Evolutionary conservation across 2,113 vertebrate species (phyloP).

Genomic region (Chelonoidis abingdonii): DNA sequence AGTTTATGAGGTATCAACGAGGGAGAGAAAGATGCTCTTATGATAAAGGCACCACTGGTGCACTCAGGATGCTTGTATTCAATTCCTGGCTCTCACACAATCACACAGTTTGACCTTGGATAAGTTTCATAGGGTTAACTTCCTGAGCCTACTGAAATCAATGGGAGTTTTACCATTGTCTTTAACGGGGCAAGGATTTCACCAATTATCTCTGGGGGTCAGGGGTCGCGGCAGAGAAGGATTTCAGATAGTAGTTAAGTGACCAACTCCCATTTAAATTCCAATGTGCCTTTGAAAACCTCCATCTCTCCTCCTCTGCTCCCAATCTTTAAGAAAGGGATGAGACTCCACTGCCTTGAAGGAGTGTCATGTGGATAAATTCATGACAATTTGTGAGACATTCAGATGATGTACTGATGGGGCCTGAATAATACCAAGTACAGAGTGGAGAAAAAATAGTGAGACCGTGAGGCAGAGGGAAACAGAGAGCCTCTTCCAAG

Average conservation of each 20-base stretch:
- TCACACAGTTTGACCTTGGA: not conserved
- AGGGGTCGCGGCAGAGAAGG: too few relatives aligned
- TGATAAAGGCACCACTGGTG: not conserved
- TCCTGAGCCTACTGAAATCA: not conserved
- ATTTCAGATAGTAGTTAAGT: not conserved
- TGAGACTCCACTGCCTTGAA: too few relatives aligned
- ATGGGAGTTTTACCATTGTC: too few relatives aligned
- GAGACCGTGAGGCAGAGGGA: not conserved
- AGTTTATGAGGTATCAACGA: not conserved
- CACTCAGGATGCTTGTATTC: not conserved
- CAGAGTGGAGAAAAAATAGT: not conserved
- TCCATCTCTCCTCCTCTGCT: not conserved
- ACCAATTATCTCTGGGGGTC: not conserved
- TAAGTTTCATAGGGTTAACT: not conserved
- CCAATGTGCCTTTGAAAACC: not conserved
- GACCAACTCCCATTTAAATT: not conserved
- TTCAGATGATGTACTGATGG: too few relatives aligned
- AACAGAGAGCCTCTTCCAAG: accelerated
- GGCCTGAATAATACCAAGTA: not conserved
- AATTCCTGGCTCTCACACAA: not conserved
- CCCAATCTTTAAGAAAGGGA: too few relatives aligned
- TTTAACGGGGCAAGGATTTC: not conserved
- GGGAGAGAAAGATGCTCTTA: not conserved
- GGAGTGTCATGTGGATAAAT: not conserved
- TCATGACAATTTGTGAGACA: not conserved